phyloP scores from a whole-genome alignment of 2,888 invertebrate genomes.

The Diarsia dahlii region DNA sequence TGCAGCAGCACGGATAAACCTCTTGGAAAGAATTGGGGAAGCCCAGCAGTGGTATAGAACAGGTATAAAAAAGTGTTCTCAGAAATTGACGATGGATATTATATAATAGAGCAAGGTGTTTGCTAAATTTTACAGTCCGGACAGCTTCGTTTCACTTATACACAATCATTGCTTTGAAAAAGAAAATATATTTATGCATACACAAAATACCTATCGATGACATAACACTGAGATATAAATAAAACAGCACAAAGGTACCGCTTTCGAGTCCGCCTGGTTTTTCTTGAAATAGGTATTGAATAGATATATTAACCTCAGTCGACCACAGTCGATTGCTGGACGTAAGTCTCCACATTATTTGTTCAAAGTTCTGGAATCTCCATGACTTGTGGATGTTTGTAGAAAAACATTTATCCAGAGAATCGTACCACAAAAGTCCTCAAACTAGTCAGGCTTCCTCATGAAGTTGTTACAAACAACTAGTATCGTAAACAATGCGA shows the following conservation, averaged over 20 bases:
- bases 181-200: not conserved
- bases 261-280: too few relatives aligned
- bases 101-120: not conserved
- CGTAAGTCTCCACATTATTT: not conserved
- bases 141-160: not conserved
- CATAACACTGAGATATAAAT: not conserved
- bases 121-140: not conserved
- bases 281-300: not conserved
- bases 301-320: not conserved
- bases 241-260: not conserved
- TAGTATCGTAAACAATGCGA: constrained; percentile 35
- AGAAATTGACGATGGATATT: too few relatives aligned
- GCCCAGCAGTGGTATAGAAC: too few relatives aligned
- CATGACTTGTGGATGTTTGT: not conserved
- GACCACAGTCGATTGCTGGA: not conserved
- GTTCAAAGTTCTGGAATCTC: not conserved
- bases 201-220: not conserved
- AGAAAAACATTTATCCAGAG: not conserved
- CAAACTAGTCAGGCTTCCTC: not conserved
- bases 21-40: too few relatives aligned
- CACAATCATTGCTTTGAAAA: not conserved
- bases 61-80: too few relatives aligned
- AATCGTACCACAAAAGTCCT: too few relatives aligned
- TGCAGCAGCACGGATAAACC: too few relatives aligned
- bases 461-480: constrained; percentile 22